phyloP scores from a whole-genome alignment of 2,888 invertebrate species.

The Galerucella pusilla region DNA sequence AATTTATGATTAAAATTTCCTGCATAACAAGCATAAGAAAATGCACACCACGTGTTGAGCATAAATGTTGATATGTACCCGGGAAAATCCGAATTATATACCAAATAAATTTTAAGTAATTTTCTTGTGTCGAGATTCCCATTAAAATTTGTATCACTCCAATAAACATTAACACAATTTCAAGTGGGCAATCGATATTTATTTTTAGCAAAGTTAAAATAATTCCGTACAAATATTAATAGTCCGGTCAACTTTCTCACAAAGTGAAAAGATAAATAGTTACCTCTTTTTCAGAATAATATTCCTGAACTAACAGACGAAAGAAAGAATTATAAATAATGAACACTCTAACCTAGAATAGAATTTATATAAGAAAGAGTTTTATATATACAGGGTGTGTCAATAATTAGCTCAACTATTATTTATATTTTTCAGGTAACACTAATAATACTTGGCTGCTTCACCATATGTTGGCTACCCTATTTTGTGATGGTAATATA shows the following conservation, averaged over 20 bases:
- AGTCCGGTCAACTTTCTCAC: neutral
- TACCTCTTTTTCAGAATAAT: neutral
- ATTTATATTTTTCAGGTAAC: conserved; percentile 73
- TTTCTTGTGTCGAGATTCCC: neutral
- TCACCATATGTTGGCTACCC: conserved; percentile 85
- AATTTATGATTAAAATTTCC: neutral
- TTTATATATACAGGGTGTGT: neutral
- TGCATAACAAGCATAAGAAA: neutral
- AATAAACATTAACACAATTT: conserved; percentile 14
- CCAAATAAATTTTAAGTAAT: neutral
- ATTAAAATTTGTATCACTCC: conserved; percentile 2
- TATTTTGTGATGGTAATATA: conserved; percentile 73
- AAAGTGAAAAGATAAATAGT: neutral
- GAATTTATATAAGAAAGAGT: neutral
- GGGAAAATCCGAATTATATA: neutral
- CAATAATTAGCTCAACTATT: neutral
- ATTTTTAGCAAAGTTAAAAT: conserved; percentile 14
- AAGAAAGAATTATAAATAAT: neutral
- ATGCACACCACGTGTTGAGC: neutral
- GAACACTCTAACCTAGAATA: neutral
- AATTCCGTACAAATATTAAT: neutral
- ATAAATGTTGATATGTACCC: neutral
- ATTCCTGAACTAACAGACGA: neutral
- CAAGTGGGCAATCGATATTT: conserved; percentile 5
- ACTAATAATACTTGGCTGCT: conserved; percentile 80